Conservation (phyloP, 2,797 vertebrate species). For the Chrysocyon brachyurus region DNA sequence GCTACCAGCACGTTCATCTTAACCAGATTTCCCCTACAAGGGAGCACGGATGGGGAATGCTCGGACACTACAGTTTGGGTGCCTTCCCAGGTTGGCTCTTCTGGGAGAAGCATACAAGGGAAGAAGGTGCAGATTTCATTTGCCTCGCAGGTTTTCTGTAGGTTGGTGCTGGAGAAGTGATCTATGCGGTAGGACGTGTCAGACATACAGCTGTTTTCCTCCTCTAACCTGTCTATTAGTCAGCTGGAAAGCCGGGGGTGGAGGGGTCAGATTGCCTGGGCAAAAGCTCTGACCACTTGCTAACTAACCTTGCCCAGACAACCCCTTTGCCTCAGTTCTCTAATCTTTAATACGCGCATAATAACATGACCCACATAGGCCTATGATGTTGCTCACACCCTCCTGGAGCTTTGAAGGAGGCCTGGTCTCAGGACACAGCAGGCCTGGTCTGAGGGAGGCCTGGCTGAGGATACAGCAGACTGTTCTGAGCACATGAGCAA, state of each 20-base stretch:
- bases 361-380: background rate
- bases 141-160: background rate
- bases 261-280: background rate
- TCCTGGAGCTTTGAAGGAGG: background rate
- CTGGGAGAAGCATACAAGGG: background rate
- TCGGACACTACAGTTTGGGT: background rate
- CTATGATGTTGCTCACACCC: background rate
- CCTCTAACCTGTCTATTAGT: background rate
- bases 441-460: background rate
- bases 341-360: background rate
- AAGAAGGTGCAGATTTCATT: background rate
- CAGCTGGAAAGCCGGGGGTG: background rate
- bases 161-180: background rate
- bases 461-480: background rate
- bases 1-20: background rate
- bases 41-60: fast-evolving
- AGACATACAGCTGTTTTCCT: background rate
- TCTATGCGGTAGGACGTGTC: background rate
- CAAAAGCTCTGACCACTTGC: background rate
- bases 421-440: background rate
- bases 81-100: background rate
- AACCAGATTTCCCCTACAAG: background rate
- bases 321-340: background rate
- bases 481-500: fast-evolving
- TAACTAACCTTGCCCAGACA: background rate